These are phyloP conservation scores for Diplodus sargus DNA, from an alignment of 2,797 vertebrate species.

Conservation along the genomic window DNA sequence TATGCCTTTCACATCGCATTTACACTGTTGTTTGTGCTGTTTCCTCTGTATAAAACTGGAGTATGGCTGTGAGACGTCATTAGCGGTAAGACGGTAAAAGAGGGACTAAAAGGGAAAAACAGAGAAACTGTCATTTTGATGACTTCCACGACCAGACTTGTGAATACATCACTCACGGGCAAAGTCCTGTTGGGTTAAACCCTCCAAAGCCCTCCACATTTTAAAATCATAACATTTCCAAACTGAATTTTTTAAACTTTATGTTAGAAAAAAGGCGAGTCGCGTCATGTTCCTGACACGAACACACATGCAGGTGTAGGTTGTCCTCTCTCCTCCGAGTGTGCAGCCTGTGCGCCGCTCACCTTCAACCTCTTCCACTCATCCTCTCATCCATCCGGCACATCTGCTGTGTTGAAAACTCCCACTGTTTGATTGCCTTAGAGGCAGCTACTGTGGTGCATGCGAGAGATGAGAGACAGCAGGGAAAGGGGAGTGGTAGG, in stretches of 20 bases:
- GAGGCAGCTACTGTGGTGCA: slow-evolving; percentile 66
- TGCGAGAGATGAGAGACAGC: slow-evolving; percentile 62
- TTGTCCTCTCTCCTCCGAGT: slow-evolving; percentile 48
- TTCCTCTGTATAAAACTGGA: neutral
- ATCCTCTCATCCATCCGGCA: slow-evolving; percentile 65
- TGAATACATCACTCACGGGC: neutral
- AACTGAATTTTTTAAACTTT: neutral
- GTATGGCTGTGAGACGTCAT: neutral
- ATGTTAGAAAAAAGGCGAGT: neutral
- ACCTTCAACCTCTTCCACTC: slow-evolving; percentile 61
- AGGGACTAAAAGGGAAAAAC: neutral
- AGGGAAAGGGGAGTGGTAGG: slow-evolving; percentile 35
- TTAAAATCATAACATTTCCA: neutral
- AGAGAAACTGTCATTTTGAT: neutral
- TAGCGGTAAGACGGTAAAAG: neutral
- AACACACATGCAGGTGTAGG: slow-evolving; percentile 53
- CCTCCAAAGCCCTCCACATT: neutral
- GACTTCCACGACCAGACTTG: neutral
- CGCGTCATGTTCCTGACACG: slow-evolving; percentile 22
- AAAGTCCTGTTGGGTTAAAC: neutral
- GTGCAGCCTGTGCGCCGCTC: slow-evolving; percentile 37
- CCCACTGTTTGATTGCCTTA: slow-evolving; percentile 79
- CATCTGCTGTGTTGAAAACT: slow-evolving; percentile 77
- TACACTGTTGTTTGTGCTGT: neutral
- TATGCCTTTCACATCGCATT: slow-evolving; percentile 26